Conservation (phyloP, 2,797 vertebrate genomes). For the Euthynnus affinis region DNA sequence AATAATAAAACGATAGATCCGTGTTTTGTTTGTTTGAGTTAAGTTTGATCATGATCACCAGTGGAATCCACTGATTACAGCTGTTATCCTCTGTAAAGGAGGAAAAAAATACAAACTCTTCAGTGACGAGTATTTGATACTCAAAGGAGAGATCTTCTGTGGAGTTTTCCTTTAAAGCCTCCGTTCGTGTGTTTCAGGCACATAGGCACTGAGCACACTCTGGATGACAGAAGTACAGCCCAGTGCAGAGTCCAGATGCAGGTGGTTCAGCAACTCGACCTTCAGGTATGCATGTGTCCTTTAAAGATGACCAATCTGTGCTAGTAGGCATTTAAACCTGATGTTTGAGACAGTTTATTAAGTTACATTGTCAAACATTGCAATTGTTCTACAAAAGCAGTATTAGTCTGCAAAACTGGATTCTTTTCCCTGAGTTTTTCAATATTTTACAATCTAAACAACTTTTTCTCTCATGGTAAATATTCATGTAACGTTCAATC, state of each 20-base stretch:
- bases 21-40: no score
- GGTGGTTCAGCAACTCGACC: conserved; percentile 94
- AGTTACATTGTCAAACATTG: no score
- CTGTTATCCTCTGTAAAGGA: background rate
- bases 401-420: background rate
- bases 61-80: background rate
- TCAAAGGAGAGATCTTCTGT: background rate
- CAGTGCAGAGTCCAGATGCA: conserved; percentile 97
- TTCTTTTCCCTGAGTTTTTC: background rate
- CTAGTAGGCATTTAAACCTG: background rate
- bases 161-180: background rate
- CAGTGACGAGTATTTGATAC: background rate
- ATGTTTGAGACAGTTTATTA: no score
- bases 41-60: no score
- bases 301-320: no score
- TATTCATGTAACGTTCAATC: conserved; percentile 12
- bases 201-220: conserved; percentile 91
- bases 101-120: background rate
- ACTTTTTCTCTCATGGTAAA: background rate
- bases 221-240: conserved; percentile 95
- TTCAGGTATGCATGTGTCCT: conserved; percentile 86
- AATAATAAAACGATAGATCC: no score
- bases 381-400: background rate
- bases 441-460: background rate
- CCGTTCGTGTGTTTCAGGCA: conserved; percentile 86